Evolutionary conservation across 2,113 vertebrate species (phyloP), one percentile per base, ranked within the genome.

Genomic region (Corvus cornix): DNA sequence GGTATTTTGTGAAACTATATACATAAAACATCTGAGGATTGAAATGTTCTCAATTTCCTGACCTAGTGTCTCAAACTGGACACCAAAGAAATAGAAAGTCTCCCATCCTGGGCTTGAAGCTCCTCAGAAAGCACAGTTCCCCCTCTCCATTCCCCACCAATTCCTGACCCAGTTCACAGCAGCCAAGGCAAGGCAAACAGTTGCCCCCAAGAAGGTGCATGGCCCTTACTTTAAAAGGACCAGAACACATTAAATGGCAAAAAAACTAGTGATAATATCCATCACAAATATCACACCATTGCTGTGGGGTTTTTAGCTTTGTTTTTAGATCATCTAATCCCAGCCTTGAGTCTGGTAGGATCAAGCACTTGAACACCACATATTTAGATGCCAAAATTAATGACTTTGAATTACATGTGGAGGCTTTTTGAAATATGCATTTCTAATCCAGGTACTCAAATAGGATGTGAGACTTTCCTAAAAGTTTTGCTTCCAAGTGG

Each of bases 191-290:
- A 89, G 13, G 46, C 21, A 92, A 86, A 86, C 37, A 79, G 19
- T 17, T 78, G 7, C 12, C 6, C 11, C 14, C 44, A 30, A 14
- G 39, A 13, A 63, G 39, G 12, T 43, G 2, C 1, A 2, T 2
- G 3, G 12, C 20, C 52, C 27, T 52, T 23, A 55, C 37, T 78
- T 64, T 56, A 30, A 78, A 74, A 89, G n/a, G 37, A 41, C 7
- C 10, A 70, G 13, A 83, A 73, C 6, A 28, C 7, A 75, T 3
- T 30, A 55, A 90, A 59, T 22, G 9, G 9, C 14, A 87, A 62
- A 80, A 94, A 16, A 48, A 8, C 10, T 16, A 55, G 11, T 15
- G 72, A 60, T 64, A 80, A 43, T 7, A 66, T 18, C 44, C 31
- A 64, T 35, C 35, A 76, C 28, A 66, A 69, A 64, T 52, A 52